Evolutionary conservation across 2,113 vertebrate genomes (phyloP).

Genomic region (Camarhynchus parvulus): DNA sequence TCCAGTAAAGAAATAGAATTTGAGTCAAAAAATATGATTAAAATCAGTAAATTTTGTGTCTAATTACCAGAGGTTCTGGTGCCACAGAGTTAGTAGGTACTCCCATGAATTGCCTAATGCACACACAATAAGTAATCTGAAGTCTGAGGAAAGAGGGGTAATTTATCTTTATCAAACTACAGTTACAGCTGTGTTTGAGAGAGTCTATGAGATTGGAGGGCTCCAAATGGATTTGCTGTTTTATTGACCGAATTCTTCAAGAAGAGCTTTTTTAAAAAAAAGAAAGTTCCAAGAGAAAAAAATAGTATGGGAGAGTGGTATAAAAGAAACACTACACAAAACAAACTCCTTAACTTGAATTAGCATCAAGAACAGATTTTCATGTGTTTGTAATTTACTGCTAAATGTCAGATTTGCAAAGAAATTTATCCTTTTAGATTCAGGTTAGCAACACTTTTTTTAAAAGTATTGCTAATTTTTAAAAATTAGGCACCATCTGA

Average conservation of each 20-base stretch:
- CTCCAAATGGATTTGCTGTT: slow-evolving; percentile 10
- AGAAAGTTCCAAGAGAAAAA: too few species aligned
- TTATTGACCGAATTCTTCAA: background rate
- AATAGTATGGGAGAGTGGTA: fast-evolving
- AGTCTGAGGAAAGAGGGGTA: background rate
- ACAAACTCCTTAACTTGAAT: background rate
- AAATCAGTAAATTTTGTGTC: background rate
- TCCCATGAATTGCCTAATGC: background rate
- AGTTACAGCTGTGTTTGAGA: slow-evolving; percentile 7
- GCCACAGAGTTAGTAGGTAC: background rate
- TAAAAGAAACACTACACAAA: background rate
- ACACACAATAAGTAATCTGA: background rate
- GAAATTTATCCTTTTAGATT: background rate
- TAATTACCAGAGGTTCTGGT: background rate
- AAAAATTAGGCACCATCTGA: background rate
- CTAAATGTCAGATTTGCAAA: background rate
- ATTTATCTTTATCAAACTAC: slow-evolving; percentile 60
- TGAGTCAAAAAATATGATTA: background rate
- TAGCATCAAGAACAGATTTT: background rate
- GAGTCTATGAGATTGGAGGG: background rate
- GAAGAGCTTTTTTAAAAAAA: background rate
- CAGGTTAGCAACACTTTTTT: background rate
- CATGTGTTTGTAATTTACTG: background rate
- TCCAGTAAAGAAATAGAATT: background rate
- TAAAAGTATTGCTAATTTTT: background rate